Evolutionary conservation across 2,888 invertebrate species (phyloP), one percentile per base, ranked within the genome.

Genomic region (Thysanoteuthis rhombus): DNA sequence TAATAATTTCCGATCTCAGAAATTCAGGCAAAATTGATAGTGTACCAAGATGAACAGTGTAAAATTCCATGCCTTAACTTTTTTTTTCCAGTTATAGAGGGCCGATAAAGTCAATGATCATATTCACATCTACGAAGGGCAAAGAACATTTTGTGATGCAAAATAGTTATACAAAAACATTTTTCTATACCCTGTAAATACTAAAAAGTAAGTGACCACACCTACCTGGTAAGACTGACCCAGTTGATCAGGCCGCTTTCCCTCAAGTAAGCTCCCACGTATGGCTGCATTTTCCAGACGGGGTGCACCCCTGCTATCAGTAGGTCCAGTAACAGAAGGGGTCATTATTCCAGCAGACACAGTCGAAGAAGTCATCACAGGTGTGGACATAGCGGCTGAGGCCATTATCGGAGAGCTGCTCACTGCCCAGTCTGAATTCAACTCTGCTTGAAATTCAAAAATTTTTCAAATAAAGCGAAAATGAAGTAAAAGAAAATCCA

Each of bases 291-390:
- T 52, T 36, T 93, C 89, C 93, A 93, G 32, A 28, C 92, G 92
- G 32, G 93, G 52, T 28, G 39, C 47, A 45, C 40, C 92, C 45
- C 93, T 93, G 39, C 93, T 52, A 25, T 93, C 93, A 75, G 42
- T 52, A 6, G 93, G 93, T 93, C 93, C 93, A 58, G 93, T 93
- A 39, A 93, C 58, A 58, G 93, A 47, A 58, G 93, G 47, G 0
- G 95, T 94, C 95, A 96, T 95, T 93, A 95, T 95, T 42, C 95
- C 95, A 91, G 95, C 95, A 47, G 95, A 94, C 93, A 96, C 95
- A 93, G 95, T 95, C 93, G 96, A 96, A 22, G 96, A 96, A 25
- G 96, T 95, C 93, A 95, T 95, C 90, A 95, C 95, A 39, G 96
- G 95, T 2, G 95, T 94, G 25, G 95, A 94, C 92, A 95, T 93